A percentile compares a stretch with the other conserved stretches of the same genome.
Conservation (phyloP, 1,140 invertebrate species). For the Hyles vespertilio region DNA sequence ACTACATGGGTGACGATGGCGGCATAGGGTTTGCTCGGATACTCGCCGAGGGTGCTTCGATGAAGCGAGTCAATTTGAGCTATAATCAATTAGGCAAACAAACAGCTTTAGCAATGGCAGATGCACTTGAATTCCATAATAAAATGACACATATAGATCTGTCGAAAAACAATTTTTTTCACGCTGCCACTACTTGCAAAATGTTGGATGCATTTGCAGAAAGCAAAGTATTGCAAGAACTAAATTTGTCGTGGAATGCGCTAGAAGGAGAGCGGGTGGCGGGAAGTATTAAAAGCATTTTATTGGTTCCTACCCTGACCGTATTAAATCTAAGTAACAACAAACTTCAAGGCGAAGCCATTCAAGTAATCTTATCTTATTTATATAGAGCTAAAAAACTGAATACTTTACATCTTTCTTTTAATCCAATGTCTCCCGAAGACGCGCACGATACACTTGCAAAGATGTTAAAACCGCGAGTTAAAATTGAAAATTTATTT, state of each 20-base stretch:
- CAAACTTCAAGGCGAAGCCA: slow-evolving; percentile 27
- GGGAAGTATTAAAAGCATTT: slow-evolving; percentile 27
- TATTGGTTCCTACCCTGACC: slow-evolving; percentile 26
- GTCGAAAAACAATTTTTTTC: slow-evolving; percentile 63
- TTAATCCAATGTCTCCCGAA: slow-evolving; percentile 51
- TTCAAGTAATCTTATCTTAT: slow-evolving; percentile 21
- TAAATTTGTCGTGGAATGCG: slow-evolving; percentile 47
- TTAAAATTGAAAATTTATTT: slow-evolving; percentile 38
- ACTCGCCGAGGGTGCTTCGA: slow-evolving; percentile 28
- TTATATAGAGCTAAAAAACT: slow-evolving; percentile 39
- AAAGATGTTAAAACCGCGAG: slow-evolving; percentile 28
- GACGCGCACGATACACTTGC: slow-evolving; percentile 38
- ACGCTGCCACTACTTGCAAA: slow-evolving; percentile 27
- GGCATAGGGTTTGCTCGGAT: slow-evolving; percentile 29
- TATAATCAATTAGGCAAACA: slow-evolving; percentile 54
- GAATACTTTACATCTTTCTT: slow-evolving; percentile 53
- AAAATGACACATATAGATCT: slow-evolving; percentile 59
- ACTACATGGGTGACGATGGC: slow-evolving; percentile 48
- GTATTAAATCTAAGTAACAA: slow-evolving; percentile 46
- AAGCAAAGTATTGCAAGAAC: slow-evolving; percentile 33
- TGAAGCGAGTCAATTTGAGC: slow-evolving; percentile 41
- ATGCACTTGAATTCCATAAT: slow-evolving; percentile 50
- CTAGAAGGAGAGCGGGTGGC: slow-evolving; percentile 31
- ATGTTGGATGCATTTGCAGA: slow-evolving; percentile 27
- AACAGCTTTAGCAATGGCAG: slow-evolving; percentile 37